Evolutionary conservation across 1,140 invertebrate species (phyloP).

Genomic region (Penaeus indicus): DNA sequence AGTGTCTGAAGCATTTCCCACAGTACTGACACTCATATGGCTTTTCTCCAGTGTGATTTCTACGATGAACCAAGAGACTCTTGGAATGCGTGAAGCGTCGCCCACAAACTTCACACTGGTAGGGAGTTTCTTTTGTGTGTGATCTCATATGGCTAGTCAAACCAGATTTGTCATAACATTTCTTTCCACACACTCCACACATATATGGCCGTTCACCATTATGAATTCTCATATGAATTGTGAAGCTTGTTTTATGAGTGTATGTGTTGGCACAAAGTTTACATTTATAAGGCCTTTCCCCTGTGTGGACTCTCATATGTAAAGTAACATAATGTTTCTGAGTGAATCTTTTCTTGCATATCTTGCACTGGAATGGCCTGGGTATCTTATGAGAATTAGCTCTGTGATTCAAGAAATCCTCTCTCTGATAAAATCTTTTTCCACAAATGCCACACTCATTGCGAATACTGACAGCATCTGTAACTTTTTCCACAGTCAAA

Average conservation of each 20-base stretch:
- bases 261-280: conserved; percentile 72
- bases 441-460: conserved; percentile 63
- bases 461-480: conserved; percentile 45
- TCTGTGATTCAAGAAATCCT: conserved; percentile 57
- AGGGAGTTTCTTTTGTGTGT: conserved; percentile 65
- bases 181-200: conserved; percentile 84
- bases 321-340: conserved; percentile 66
- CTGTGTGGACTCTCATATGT: conserved; percentile 70
- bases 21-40: conserved; percentile 90
- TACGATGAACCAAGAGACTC: conserved; percentile 66
- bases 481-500: conserved; percentile 43
- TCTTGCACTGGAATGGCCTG: conserved; percentile 59
- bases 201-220: conserved; percentile 80
- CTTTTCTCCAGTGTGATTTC: conserved; percentile 84
- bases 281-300: conserved; percentile 72
- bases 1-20: conserved; percentile 82
- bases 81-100: conserved; percentile 65
- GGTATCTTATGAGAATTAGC: conserved; percentile 58
- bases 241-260: conserved; percentile 81
- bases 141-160: conserved; percentile 65
- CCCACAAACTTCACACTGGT: conserved; percentile 65
- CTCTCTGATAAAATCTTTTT: conserved; percentile 50
- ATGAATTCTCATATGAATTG: conserved; percentile 87
- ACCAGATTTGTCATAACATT: conserved; percentile 70
- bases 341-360: conserved; percentile 64